Base-by-base conservation (phyloP, 1,140 invertebrate genomes). In the Anastatus disparis region DNA sequence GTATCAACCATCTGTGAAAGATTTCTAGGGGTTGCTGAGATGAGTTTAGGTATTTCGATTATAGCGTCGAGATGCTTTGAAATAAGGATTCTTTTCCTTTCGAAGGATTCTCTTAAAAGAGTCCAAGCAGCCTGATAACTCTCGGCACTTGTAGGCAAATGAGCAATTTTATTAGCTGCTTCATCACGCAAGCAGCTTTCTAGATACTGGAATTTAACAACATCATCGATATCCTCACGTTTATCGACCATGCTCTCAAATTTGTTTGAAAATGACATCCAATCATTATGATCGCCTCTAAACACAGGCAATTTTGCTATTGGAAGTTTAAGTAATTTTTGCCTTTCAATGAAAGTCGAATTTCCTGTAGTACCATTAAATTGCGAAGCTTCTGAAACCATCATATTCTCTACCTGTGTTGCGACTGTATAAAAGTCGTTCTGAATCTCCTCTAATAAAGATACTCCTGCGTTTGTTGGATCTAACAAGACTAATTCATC, bases 101-200 rank as follows among this genome's bases (percentile, higher is more conserved):
- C 74, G 42, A 75, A 77, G 8, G 69, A 22, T n/a, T 65, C 48
- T 17, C 3, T 24, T 24, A 77, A 68, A 1, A 72, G 12, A 31
- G 63, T 40, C 74, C 75, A 77, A 20, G 75, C 73, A 9, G 53
- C 58, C 15, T 52, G 9, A 50, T 75, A 77, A 52, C 68, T 77
- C 48, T 73, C 71, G 20, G 46, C 55, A 42, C 63, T 73, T 20
- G 62, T 10, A 48, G 46, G 29, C 22, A 46, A 74, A 50, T 52
- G 15, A 2, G 59, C 9, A 1, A 74, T 20, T 22, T 65, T 65
- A 20, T 70, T 42, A 8, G 29, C 8, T 13, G 72, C 72, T 20
- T 53, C 40, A 31, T 61, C 72, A 1, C 44, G 24, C 31, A 73
- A 38, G 2, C 24, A 13, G 24, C n/a, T 26, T 22, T 59, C 46